Conservation (phyloP, 1,140 invertebrate species). For the Bombus confusus region DNA sequence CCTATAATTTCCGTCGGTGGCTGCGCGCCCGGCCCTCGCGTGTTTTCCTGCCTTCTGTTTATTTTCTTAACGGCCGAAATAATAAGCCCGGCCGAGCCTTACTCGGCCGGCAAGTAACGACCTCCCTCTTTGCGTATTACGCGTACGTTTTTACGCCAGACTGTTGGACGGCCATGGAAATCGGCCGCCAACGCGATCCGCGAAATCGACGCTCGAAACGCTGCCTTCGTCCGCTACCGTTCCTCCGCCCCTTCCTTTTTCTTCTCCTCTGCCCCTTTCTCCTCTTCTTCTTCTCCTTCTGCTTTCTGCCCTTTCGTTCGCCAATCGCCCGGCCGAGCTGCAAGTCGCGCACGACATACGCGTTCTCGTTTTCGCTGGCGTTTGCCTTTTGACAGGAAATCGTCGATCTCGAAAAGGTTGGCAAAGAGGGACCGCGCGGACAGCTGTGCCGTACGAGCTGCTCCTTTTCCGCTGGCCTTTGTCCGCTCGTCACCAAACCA, state of each 20-base stretch:
- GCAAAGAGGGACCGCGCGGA: not conserved
- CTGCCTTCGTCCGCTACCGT: not conserved
- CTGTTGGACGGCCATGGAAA: constrained; percentile 22
- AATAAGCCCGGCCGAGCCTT: constrained; percentile 70
- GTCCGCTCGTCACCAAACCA: not conserved
- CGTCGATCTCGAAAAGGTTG: not conserved
- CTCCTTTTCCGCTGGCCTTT: not conserved
- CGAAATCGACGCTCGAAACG: constrained; percentile 20
- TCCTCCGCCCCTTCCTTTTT: not conserved
- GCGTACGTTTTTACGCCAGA: not conserved
- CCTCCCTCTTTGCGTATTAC: constrained; percentile 24
- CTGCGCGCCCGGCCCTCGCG: constrained; percentile 62
- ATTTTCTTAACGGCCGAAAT: constrained; percentile 81
- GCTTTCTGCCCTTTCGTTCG: not conserved
- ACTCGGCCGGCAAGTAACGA: constrained; percentile 27
- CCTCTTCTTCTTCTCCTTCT: not conserved
- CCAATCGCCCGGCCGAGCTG: not conserved
- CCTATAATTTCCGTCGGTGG: constrained; percentile 78
- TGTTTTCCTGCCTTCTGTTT: constrained; percentile 80
- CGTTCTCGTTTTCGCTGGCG: not conserved
- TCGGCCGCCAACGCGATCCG: constrained; percentile 1
- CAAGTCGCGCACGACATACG: not conserved
- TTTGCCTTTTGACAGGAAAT: constrained; percentile 32
- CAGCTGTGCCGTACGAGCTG: too few relatives aligned
- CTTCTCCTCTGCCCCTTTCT: not conserved